Evolutionary conservation across 2,113 vertebrate species (phyloP).

Genomic region (Pelmatolapia mariae): DNA sequence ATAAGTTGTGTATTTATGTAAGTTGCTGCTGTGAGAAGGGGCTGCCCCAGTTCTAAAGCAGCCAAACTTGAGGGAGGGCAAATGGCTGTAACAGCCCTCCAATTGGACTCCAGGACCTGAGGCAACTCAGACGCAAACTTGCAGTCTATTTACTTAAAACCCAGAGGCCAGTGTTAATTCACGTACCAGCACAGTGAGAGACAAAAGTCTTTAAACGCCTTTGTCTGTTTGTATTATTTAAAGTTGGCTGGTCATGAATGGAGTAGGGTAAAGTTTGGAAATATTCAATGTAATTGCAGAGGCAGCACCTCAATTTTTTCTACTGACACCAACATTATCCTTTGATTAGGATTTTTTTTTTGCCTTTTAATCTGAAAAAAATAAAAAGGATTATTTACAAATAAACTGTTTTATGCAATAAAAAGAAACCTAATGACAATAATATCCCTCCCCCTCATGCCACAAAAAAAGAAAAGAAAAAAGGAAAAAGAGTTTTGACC

Average conservation of each 20-base stretch:
- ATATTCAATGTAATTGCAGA: background rate
- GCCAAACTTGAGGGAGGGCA: background rate
- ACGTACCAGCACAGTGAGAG: background rate
- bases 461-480: background rate
- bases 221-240: conserved; percentile 21
- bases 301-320: background rate
- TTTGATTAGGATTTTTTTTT: background rate
- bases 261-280: background rate
- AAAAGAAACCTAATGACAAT: background rate
- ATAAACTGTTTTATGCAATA: background rate
- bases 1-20: background rate
- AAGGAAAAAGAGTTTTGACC: background rate
- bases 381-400: background rate
- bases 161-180: background rate
- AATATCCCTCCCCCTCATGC: background rate
- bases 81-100: background rate
- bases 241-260: background rate
- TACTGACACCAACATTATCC: background rate
- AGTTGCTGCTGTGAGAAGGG: background rate
- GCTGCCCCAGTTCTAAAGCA: background rate
- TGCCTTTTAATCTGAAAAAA: background rate
- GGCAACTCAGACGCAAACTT: background rate
- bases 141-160: background rate
- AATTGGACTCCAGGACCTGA: background rate
- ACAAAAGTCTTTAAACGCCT: background rate